These are phyloP conservation scores for Octonoba sinensis DNA, from an alignment of 2,888 invertebrate species.

Conservation along the genomic window DNA sequence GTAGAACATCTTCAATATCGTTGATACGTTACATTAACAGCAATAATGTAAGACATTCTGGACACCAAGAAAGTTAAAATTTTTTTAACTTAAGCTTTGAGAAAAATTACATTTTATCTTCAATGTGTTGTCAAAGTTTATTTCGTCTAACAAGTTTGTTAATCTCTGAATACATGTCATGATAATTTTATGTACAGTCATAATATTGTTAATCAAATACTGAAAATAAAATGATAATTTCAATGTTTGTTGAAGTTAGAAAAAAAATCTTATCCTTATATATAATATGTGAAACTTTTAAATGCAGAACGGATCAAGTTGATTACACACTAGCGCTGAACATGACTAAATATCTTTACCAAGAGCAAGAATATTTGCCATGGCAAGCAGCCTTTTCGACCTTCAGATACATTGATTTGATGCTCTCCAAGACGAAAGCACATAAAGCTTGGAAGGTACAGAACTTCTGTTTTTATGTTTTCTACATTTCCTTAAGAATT, in stretches of 20 bases:
- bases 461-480: background rate
- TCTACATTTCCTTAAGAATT: too few relatives aligned
- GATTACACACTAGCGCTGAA: conserved; percentile 48
- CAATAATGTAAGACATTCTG: too few relatives aligned
- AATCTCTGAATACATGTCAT: too few relatives aligned
- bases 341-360: conserved; percentile 48
- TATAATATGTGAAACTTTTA: background rate
- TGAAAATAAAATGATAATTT: background rate
- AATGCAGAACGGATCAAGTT: conserved; percentile 29
- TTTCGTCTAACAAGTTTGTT: too few relatives aligned
- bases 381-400: conserved; percentile 49
- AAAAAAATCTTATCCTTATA: background rate
- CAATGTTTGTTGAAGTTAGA: background rate
- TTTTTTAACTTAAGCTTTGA: too few relatives aligned
- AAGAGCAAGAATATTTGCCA: conserved; percentile 48
- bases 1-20: too few relatives aligned
- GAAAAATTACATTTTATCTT: too few relatives aligned
- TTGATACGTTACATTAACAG: too few relatives aligned
- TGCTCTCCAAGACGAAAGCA: conserved; percentile 36
- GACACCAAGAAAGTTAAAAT: too few relatives aligned
- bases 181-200: background rate
- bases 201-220: background rate
- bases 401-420: conserved; percentile 45
- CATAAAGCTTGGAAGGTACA: conserved; percentile 44
- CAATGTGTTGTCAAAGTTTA: too few relatives aligned